Conservation (phyloP, 2,888 invertebrate species). For the Acleris sparsana region DNA sequence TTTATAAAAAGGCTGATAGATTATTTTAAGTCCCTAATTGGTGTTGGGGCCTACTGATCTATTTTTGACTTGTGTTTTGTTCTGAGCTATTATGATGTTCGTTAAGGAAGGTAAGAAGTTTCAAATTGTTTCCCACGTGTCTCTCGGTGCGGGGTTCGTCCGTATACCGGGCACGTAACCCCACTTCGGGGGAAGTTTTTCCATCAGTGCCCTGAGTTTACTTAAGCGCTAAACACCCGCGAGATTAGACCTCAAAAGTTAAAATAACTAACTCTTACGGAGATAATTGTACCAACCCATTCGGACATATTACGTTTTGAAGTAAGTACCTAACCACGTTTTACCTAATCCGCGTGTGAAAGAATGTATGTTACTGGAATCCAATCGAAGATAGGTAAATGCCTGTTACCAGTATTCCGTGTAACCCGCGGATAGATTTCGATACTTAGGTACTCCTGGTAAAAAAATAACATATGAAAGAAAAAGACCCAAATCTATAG, state of each 20-base stretch:
- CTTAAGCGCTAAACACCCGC: slow-evolving; percentile 36
- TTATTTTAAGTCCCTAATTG: too few relatives aligned
- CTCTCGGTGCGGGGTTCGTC: slow-evolving; percentile 28
- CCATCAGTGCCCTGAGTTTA: slow-evolving; percentile 32
- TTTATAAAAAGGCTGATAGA: too few relatives aligned
- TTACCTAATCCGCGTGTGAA: too few relatives aligned
- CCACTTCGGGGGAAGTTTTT: slow-evolving; percentile 36
- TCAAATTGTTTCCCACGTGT: slow-evolving; percentile 27
- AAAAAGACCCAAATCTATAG: too few relatives aligned
- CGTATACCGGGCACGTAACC: slow-evolving; percentile 33
- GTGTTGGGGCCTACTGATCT: background rate
- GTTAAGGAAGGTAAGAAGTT: slow-evolving; percentile 19
- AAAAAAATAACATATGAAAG: too few relatives aligned
- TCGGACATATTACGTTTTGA: background rate
- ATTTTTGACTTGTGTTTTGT: background rate
- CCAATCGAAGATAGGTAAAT: too few relatives aligned
- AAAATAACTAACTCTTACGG: slow-evolving; percentile 23
- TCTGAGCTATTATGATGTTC: slow-evolving; percentile 6
- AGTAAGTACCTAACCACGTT: too few relatives aligned
- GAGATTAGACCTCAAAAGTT: slow-evolving; percentile 35
- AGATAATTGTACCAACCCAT: slow-evolving; percentile 17
- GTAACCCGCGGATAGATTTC: too few relatives aligned
- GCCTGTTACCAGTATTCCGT: too few relatives aligned
- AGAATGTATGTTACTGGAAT: too few relatives aligned
- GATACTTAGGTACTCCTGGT: too few relatives aligned